Conservation (phyloP, 1,140 invertebrate species). For the Steinernema khuongi region DNA sequence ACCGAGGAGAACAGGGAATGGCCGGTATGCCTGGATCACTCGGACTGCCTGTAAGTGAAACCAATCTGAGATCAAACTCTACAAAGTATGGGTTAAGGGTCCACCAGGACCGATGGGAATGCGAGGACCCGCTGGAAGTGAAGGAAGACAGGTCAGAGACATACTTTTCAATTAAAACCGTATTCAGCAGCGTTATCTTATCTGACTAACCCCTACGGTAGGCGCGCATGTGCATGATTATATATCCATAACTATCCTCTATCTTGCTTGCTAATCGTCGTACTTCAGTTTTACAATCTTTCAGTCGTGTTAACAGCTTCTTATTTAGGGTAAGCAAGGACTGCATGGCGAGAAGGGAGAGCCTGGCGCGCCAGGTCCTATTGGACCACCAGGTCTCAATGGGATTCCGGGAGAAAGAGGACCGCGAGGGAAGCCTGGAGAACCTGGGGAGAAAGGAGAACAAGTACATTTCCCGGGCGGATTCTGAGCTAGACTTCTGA, state of each 20-base stretch:
- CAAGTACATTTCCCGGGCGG: slow-evolving; percentile 62
- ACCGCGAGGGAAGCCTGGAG: slow-evolving; percentile 26
- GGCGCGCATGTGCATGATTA: slow-evolving; percentile 78
- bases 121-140: slow-evolving; percentile 49
- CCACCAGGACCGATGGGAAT: slow-evolving; percentile 51
- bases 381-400: slow-evolving; percentile 44
- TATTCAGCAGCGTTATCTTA: not conserved
- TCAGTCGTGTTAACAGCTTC: not conserved
- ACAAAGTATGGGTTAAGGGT: slow-evolving; percentile 14
- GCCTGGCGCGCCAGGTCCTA: slow-evolving; percentile 34
- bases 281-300: slow-evolving; percentile 9
- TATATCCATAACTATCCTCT: slow-evolving; percentile 21
- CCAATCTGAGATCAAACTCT: not conserved
- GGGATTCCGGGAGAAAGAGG: slow-evolving; percentile 32
- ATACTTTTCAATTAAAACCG: not conserved
- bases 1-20: slow-evolving; percentile 27
- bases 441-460: slow-evolving; percentile 62
- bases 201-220: slow-evolving; percentile 62
- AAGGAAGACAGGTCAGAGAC: slow-evolving; percentile 78
- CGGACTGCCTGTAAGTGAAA: slow-evolving; percentile 35
- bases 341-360: slow-evolving; percentile 35
- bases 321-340: slow-evolving; percentile 37
- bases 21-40: slow-evolving; percentile 37
- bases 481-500: slow-evolving; percentile 2
- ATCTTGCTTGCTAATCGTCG: slow-evolving; percentile 28